A percentile compares a stretch with the other conserved stretches of the same genome.
These are phyloP conservation scores for Idaea biselata DNA, from an alignment of 2,888 invertebrate genomes.

Conservation along the genomic window DNA sequence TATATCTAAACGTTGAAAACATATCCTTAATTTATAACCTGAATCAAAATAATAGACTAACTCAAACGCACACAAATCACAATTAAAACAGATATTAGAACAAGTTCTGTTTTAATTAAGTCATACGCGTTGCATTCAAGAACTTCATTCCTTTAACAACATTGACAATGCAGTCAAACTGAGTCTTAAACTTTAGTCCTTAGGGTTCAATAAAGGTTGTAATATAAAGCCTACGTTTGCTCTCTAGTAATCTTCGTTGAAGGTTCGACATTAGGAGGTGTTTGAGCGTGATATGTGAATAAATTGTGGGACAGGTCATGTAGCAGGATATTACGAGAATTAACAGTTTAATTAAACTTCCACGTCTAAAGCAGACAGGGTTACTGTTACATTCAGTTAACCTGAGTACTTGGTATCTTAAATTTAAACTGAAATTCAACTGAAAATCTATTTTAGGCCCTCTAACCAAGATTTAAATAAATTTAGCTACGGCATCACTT, in stretches of 20 bases:
- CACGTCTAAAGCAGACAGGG: constrained; percentile 10
- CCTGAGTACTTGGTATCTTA: neutral
- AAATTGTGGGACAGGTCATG: constrained; percentile 19
- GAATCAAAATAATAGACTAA: neutral
- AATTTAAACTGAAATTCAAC: neutral
- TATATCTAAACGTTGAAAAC: neutral
- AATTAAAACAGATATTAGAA: neutral
- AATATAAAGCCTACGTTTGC: constrained; percentile 2
- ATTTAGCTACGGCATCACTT: no score
- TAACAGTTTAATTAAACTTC: constrained; percentile 26
- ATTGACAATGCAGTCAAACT: neutral
- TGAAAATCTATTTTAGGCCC: neutral
- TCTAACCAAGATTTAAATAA: no score
- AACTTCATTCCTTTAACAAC: neutral
- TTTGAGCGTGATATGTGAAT: constrained; percentile 21
- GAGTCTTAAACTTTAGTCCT: neutral
- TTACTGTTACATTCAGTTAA: neutral
- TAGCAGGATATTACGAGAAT: constrained; percentile 20
- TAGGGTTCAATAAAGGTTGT: neutral
- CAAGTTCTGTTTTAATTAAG: neutral
- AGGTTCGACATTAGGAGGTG: constrained; percentile 18
- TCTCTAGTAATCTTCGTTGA: constrained; percentile 4
- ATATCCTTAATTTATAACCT: neutral
- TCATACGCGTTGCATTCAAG: neutral
- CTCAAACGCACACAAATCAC: neutral